phyloP scores from a whole-genome alignment of 2,888 invertebrate genomes.

The Drosophila barbarae region DNA sequence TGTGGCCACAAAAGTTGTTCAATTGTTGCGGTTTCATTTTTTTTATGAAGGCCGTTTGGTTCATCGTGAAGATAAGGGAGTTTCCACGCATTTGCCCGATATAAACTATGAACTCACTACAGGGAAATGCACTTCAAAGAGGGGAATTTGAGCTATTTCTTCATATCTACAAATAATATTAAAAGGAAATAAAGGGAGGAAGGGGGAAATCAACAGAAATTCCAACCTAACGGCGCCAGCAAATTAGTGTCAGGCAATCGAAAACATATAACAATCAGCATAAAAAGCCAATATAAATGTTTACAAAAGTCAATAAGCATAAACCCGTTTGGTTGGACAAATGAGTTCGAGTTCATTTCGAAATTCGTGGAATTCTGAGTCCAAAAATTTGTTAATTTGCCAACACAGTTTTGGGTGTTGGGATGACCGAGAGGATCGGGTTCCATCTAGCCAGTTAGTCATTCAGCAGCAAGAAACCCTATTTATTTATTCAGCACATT shows the following conservation, averaged over 20 bases:
- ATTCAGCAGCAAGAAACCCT: background rate
- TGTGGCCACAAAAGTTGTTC: slow-evolving; percentile 4
- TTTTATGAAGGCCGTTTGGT: slow-evolving; percentile 57
- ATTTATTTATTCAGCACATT: background rate
- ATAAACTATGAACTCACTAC: slow-evolving; percentile 35
- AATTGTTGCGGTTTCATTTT: background rate
- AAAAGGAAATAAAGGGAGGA: background rate
- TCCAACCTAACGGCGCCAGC: slow-evolving; percentile 26
- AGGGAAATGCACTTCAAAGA: slow-evolving; percentile 37
- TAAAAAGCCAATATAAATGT: slow-evolving; percentile 53
- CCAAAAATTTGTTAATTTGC: slow-evolving; percentile 33
- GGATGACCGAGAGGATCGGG: slow-evolving; percentile 7
- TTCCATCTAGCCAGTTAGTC: slow-evolving; percentile 7
- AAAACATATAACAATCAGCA: slow-evolving; percentile 49
- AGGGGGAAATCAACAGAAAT: slow-evolving; percentile 26
- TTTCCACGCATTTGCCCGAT: slow-evolving; percentile 13
- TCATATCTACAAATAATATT: slow-evolving; percentile 15
- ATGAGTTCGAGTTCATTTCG: slow-evolving; percentile 46
- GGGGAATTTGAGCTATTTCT: slow-evolving; percentile 17
- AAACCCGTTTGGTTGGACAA: slow-evolving; percentile 34
- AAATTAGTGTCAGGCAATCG: slow-evolving; percentile 47
- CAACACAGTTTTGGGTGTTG: slow-evolving; percentile 14
- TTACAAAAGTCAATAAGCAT: slow-evolving; percentile 36
- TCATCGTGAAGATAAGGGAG: slow-evolving; percentile 18
- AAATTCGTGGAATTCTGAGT: slow-evolving; percentile 44